Conservation (phyloP, 2,113 vertebrate species). For the Lepisosteus osseus region DNA sequence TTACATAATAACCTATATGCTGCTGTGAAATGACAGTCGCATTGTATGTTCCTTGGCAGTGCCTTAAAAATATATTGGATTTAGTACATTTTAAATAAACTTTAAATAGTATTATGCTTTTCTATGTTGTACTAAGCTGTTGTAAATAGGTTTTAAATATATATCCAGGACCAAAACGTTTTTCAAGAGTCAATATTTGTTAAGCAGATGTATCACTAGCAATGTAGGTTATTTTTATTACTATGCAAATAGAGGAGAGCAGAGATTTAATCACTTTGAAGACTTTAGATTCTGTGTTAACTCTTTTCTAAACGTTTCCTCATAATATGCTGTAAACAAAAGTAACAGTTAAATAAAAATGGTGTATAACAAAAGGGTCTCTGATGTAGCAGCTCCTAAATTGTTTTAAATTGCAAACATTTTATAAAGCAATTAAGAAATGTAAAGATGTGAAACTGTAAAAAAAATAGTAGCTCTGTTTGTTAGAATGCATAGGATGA, state of each 20-base stretch:
- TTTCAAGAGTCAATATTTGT: conserved; percentile 33
- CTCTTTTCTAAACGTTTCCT: conserved; percentile 14
- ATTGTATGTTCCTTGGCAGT: too few relatives aligned
- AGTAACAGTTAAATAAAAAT: conserved; percentile 22
- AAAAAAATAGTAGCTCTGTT: conserved; percentile 25
- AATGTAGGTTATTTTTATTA: conserved; percentile 40
- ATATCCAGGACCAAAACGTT: conserved; percentile 49
- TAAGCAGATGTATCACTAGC: conserved; percentile 36
- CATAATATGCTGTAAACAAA: conserved; percentile 22
- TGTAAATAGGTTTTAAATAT: conserved; percentile 36
- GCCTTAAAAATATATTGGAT: too few relatives aligned
- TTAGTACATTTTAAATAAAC: background rate
- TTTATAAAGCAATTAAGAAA: conserved; percentile 2
- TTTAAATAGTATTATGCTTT: conserved; percentile 40
- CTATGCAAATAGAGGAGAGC: conserved; percentile 57
- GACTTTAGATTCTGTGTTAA: conserved; percentile 30
- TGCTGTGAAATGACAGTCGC: too few relatives aligned
- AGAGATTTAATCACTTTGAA: conserved; percentile 40
- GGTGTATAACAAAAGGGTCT: conserved; percentile 20
- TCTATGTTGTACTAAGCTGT: conserved; percentile 18
- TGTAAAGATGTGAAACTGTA: conserved; percentile 35
- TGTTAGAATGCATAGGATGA: conserved; percentile 16
- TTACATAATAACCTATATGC: too few relatives aligned
- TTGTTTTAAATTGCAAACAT: conserved; percentile 26
- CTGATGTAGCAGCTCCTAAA: conserved; percentile 14